Conservation (phyloP, 2,113 vertebrate species). For the Carassius gibelio region DNA sequence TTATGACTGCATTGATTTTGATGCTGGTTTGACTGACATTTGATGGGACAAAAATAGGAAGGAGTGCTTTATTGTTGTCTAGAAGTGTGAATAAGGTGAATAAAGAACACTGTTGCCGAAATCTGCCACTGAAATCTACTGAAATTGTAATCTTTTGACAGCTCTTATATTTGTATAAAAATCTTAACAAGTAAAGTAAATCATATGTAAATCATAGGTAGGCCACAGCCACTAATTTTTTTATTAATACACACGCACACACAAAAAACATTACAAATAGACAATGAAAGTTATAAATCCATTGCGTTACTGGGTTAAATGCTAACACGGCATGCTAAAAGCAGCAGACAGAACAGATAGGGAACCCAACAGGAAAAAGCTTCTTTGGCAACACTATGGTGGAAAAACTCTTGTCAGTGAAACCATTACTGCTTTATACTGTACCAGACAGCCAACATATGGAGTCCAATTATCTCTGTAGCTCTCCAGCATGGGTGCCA, state of each 20-base stretch:
- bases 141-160: not conserved
- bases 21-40: not conserved
- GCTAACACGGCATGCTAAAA: not conserved
- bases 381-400: not conserved
- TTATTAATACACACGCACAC: not conserved
- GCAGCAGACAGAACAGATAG: not conserved
- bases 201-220: not conserved
- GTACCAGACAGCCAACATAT: conserved; percentile 40
- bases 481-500: conserved; percentile 19
- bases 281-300: not conserved
- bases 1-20: not conserved
- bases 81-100: not conserved
- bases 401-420: conserved; percentile 7
- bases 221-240: not conserved
- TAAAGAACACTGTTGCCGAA: not conserved
- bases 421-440: conserved; percentile 25
- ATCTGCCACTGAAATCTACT: not conserved
- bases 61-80: not conserved
- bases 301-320: not conserved
- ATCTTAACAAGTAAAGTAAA: not conserved
- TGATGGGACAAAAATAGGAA: not conserved
- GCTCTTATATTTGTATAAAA: not conserved
- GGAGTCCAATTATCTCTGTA: conserved; percentile 38
- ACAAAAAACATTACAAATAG: not conserved
- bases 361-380: not conserved